Evolutionary conservation across 2,113 vertebrate species (phyloP).

Genomic region (Lipotes vexillifer): DNA sequence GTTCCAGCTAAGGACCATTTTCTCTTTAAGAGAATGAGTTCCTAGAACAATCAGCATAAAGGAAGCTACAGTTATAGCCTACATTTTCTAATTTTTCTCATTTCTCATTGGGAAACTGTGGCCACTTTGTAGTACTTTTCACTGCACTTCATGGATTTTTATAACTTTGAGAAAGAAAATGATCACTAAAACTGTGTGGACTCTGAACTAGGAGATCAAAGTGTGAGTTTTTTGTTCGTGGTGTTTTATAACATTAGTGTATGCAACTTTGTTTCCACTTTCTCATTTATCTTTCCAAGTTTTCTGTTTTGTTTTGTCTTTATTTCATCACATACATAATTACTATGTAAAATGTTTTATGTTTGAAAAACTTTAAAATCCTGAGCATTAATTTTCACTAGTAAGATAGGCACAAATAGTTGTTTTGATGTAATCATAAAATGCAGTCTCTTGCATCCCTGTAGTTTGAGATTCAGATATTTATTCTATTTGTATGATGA

Average conservation of each 20-base stretch:
- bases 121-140: background rate
- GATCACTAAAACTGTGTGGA: background rate
- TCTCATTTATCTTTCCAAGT: background rate
- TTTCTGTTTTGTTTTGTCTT: background rate
- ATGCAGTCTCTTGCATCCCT: background rate
- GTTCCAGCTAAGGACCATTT: background rate
- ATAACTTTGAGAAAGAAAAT: background rate
- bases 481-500: constrained; percentile 71
- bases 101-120: background rate
- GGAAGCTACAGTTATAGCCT: background rate
- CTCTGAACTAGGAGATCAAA: background rate
- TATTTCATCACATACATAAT: background rate
- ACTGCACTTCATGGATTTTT: background rate
- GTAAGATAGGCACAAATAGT: background rate
- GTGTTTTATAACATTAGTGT: background rate
- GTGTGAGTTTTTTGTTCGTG: background rate
- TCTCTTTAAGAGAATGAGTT: background rate
- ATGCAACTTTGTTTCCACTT: background rate
- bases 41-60: background rate
- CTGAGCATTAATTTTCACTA: background rate
- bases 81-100: background rate
- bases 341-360: background rate
- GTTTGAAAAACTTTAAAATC: background rate
- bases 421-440: background rate
- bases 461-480: background rate